Evolutionary conservation across 92 coral and sea anemone species (phyloP).

Genomic region (Pocillopora grandis): DNA sequence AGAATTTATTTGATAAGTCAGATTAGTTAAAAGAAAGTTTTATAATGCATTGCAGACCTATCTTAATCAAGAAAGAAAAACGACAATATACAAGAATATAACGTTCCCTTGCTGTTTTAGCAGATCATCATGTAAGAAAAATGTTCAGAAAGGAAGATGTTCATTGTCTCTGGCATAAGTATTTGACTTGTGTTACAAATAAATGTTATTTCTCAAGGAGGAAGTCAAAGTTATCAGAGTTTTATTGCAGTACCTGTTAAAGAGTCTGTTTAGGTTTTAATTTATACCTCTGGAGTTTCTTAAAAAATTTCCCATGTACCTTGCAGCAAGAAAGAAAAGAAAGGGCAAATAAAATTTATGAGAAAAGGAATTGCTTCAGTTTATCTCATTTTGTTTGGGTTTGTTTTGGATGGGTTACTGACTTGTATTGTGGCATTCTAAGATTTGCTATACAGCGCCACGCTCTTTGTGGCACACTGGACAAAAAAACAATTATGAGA

Average conservation of each 20-base stretch:
- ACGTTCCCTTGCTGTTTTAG: background rate
- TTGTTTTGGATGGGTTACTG: background rate
- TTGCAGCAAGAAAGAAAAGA: background rate
- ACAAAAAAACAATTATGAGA: no score
- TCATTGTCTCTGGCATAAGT: background rate
- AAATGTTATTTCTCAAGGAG: conserved; percentile 20
- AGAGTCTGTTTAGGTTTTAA: conserved; percentile 15
- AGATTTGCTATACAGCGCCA: background rate
- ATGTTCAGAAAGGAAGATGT: background rate
- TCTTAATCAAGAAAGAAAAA: background rate
- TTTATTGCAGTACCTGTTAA: background rate
- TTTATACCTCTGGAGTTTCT: conserved; percentile 15
- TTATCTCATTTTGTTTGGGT: background rate
- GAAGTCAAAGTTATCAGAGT: conserved; percentile 3
- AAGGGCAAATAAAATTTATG: conserved; percentile 24
- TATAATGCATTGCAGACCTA: background rate
- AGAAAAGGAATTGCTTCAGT: background rate
- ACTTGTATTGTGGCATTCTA: background rate
- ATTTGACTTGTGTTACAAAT: background rate
- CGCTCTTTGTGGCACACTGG: no score
- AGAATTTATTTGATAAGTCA: no score
- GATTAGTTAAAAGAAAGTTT: conserved; percentile 3
- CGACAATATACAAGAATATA: background rate
- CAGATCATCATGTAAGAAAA: no score
- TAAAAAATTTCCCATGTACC: conserved; percentile 5